phyloP scores from a whole-genome alignment of 2,888 invertebrate species.

The Pomacea canaliculata region DNA sequence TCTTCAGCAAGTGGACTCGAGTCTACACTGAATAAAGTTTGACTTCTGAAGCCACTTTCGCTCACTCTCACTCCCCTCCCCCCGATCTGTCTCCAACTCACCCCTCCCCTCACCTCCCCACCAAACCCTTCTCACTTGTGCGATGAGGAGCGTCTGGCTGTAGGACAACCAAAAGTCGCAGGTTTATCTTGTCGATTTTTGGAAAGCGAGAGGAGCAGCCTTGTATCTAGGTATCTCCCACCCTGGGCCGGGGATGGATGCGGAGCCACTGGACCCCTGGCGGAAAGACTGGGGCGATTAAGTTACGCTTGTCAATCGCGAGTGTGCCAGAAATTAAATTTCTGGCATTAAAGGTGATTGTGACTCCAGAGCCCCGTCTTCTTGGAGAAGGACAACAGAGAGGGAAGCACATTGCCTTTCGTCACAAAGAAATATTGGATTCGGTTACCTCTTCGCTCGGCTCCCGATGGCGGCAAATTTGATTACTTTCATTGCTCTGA shows the following conservation, averaged over 20 bases:
- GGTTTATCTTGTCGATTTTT: too few relatives aligned
- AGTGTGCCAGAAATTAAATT: conserved; percentile 35
- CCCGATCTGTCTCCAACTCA: background rate
- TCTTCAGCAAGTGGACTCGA: background rate
- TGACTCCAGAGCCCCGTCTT: conserved; percentile 3
- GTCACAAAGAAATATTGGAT: conserved; percentile 31
- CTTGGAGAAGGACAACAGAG: conserved; percentile 11
- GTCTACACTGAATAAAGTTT: too few relatives aligned
- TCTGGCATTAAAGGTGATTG: conserved; percentile 32
- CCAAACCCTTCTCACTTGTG: too few relatives aligned
- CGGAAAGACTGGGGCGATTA: conserved; percentile 26
- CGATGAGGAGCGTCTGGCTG: too few relatives aligned
- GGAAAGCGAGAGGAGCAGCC: conserved; percentile 1
- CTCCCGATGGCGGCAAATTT: conserved; percentile 29
- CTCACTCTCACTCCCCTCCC: background rate
- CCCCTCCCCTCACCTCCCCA: background rate
- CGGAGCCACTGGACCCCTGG: background rate
- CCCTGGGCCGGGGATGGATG: background rate
- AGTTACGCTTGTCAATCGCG: conserved; percentile 34
- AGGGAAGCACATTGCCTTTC: background rate
- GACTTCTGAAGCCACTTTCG: background rate
- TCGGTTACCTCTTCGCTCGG: conserved; percentile 20
- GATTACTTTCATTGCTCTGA: conserved; percentile 33
- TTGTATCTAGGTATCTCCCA: conserved; percentile 18
- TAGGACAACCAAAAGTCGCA: too few relatives aligned